Conservation (phyloP, 2,797 vertebrate genomes). For the Channa striata region DNA sequence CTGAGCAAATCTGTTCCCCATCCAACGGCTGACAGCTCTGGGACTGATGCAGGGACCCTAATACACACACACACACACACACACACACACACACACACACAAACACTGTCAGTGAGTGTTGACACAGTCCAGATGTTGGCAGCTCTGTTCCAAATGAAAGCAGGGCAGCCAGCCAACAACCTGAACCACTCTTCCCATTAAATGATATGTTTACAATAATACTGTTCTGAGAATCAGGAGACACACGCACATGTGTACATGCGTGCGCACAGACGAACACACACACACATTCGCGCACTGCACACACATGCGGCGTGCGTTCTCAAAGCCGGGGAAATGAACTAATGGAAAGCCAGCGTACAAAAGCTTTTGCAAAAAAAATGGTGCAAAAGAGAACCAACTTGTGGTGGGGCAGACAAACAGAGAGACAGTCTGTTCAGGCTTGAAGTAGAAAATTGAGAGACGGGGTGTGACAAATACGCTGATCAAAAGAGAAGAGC, state of each 20-base stretch:
- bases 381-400: slow-evolving; percentile 48
- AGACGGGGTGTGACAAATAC: slow-evolving; percentile 56
- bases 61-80: slow-evolving; percentile 45
- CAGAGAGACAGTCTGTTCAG: slow-evolving; percentile 6
- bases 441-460: slow-evolving; percentile 21
- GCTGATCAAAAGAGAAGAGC: slow-evolving; percentile 51
- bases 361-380: slow-evolving; percentile 25
- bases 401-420: slow-evolving; percentile 31
- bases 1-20: slow-evolving; percentile 84
- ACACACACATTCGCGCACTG: slow-evolving; percentile 3
- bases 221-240: slow-evolving; percentile 79
- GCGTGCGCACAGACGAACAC: slow-evolving; percentile 20
- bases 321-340: slow-evolving; percentile 66
- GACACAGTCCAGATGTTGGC: slow-evolving; percentile 90
- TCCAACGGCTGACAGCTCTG: slow-evolving; percentile 80
- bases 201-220: slow-evolving; percentile 90
- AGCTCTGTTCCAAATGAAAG: slow-evolving; percentile 85
- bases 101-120: slow-evolving; percentile 78
- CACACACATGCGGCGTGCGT: slow-evolving; percentile 26
- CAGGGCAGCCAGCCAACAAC: slow-evolving; percentile 85
- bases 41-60: slow-evolving; percentile 67
- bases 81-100: slow-evolving; percentile 43
- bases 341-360: slow-evolving; percentile 70
- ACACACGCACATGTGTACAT: slow-evolving; percentile 59
- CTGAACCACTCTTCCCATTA: slow-evolving; percentile 86